phyloP scores from a whole-genome alignment of 2,797 vertebrate genomes.

The Melanotaenia boesemani region DNA sequence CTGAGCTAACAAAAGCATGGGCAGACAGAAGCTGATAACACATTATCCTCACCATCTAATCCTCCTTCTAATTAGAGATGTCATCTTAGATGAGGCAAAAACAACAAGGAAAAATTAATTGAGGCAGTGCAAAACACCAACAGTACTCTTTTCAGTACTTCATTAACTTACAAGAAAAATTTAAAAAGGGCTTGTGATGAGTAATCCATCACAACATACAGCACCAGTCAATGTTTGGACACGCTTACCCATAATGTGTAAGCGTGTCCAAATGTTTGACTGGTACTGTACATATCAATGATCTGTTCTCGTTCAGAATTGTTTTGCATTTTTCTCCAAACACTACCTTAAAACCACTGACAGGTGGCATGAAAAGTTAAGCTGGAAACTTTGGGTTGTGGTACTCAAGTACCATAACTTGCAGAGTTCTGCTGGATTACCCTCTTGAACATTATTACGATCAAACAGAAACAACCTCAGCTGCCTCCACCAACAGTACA shows the following conservation, averaged over 20 bases:
- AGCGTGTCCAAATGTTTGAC: too few relatives aligned
- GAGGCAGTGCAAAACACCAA: conserved; percentile 13
- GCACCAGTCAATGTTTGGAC: too few relatives aligned
- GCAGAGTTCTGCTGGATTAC: neutral
- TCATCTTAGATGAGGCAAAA: conserved; percentile 40
- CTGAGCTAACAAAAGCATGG: conserved; percentile 71
- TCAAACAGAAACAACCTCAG: neutral
- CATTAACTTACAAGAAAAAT: conserved; percentile 18
- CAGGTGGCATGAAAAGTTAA: neutral
- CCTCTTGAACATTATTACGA: neutral
- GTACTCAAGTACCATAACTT: neutral
- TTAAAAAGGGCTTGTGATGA: conserved; percentile 22
- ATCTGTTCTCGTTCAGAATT: neutral
- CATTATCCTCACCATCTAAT: conserved; percentile 70
- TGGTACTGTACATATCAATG: neutral
- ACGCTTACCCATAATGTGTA: too few relatives aligned
- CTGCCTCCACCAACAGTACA: neutral
- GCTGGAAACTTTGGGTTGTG: neutral
- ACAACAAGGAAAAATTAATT: conserved; percentile 22
- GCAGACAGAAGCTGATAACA: conserved; percentile 69
- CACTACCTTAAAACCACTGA: neutral
- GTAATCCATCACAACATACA: conserved; percentile 35
- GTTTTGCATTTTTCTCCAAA: neutral
- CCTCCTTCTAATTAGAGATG: conserved; percentile 68
- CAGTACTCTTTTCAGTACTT: neutral